Conservation (phyloP, 2,113 vertebrate species). For the Syngnathus scovelli region DNA sequence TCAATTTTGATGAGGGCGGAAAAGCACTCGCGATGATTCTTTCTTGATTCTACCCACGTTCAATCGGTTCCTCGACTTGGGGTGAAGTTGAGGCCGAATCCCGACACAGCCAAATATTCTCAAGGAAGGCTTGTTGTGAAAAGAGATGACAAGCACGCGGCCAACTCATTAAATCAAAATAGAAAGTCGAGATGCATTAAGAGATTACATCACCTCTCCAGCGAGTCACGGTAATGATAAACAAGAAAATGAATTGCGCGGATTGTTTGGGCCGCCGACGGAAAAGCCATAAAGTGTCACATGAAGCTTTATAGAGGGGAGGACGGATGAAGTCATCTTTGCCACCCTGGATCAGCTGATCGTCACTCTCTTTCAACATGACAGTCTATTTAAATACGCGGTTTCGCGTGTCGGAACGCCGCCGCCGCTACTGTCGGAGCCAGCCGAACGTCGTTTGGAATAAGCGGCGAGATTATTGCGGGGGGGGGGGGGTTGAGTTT, state of each 20-base stretch:
- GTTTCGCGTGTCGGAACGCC: constrained; percentile 4
- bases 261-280: background rate
- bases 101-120: constrained; percentile 16
- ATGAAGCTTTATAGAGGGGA: background rate
- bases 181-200: background rate
- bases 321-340: constrained; percentile 9
- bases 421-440: constrained; percentile 10
- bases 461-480: background rate
- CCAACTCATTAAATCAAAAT: constrained; percentile 22
- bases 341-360: constrained; percentile 26
- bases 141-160: constrained; percentile 1
- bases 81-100: constrained; percentile 7
- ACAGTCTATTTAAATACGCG: constrained; percentile 29
- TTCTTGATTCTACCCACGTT: constrained; percentile 11
- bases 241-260: background rate
- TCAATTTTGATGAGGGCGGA: constrained; percentile 17
- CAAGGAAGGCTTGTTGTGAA: constrained; percentile 5
- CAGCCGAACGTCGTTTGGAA: background rate
- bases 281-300: background rate
- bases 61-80: constrained; percentile 1
- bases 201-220: background rate
- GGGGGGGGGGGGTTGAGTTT: background rate
- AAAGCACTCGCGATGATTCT: constrained; percentile 7
- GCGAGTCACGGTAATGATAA: background rate
- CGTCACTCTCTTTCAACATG: constrained; percentile 10